These are phyloP conservation scores for Phortica magna DNA, from an alignment of 2,888 invertebrate species.

Conservation along the genomic window DNA sequence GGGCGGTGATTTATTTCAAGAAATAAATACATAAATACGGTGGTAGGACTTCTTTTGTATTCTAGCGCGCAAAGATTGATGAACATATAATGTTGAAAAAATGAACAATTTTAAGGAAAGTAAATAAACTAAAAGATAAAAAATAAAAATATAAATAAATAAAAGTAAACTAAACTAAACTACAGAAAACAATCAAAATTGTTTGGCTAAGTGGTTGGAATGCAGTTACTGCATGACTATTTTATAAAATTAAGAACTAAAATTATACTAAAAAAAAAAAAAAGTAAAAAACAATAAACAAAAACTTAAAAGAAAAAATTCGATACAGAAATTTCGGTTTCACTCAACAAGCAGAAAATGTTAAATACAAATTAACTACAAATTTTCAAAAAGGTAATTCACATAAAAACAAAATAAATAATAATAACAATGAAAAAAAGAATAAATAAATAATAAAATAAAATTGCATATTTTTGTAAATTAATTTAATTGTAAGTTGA, in stretches of 20 bases:
- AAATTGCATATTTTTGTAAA: background rate
- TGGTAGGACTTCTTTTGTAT: background rate
- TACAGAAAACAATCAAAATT: background rate
- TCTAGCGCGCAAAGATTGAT: slow-evolving; percentile 1
- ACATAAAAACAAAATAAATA: background rate
- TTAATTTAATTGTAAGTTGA: background rate
- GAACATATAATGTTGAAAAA: slow-evolving; percentile 23
- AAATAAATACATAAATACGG: too few species aligned
- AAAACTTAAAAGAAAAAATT: background rate
- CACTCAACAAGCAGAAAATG: background rate
- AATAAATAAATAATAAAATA: background rate
- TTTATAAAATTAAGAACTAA: too few species aligned
- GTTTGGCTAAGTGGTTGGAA: background rate
- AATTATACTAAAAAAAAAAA: background rate
- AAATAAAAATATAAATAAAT: too few species aligned
- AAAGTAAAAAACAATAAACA: background rate
- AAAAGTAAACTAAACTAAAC: background rate
- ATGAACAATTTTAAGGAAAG: background rate
- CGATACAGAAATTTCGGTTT: slow-evolving; percentile 11
- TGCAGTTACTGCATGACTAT: too few species aligned
- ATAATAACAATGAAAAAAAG: background rate
- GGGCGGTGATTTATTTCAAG: too few species aligned
- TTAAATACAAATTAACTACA: background rate
- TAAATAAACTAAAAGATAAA: background rate
- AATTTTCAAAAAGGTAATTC: background rate